Conservation (phyloP, 2,113 vertebrate species). For the Chionodraco myersi region DNA sequence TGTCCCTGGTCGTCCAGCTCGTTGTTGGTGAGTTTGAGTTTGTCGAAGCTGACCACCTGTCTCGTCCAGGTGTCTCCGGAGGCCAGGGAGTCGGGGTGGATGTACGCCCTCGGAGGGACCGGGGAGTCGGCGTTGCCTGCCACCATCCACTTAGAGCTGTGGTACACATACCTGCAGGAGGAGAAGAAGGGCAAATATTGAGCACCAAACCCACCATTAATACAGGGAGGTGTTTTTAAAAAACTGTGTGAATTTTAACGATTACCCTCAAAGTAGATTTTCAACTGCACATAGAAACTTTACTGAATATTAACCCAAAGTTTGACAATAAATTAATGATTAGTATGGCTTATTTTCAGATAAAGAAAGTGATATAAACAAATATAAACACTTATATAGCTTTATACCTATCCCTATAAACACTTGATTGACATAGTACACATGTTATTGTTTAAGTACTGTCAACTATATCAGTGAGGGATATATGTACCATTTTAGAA, state of each 20-base stretch:
- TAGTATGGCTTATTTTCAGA: neutral
- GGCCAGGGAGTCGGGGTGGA: slow-evolving; percentile 97
- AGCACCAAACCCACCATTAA: neutral
- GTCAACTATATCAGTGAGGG: too few species aligned
- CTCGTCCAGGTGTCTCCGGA: slow-evolving; percentile 99
- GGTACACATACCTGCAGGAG: slow-evolving; percentile 94
- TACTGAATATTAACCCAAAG: neutral
- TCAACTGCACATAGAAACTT: too few species aligned
- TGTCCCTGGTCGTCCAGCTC: slow-evolving; percentile 99
- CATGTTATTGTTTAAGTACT: too few species aligned
- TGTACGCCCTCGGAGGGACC: slow-evolving; percentile 95
- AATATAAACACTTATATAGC: too few species aligned
- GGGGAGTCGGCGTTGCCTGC: slow-evolving; percentile 98
- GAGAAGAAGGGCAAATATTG: neutral
- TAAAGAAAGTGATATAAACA: neutral
- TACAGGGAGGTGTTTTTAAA: neutral
- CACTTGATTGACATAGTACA: too few species aligned
- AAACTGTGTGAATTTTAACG: too few species aligned
- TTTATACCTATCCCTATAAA: too few species aligned
- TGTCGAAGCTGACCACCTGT: slow-evolving; percentile 99
- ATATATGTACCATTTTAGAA: too few species aligned
- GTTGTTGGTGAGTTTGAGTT: slow-evolving; percentile 99
- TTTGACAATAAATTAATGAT: too few species aligned
- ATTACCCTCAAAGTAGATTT: too few species aligned
- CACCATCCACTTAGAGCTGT: slow-evolving; percentile 99